These are phyloP conservation scores for Alouatta palliata DNA, from an alignment of 2,113 vertebrate genomes.

Conservation along the genomic window DNA sequence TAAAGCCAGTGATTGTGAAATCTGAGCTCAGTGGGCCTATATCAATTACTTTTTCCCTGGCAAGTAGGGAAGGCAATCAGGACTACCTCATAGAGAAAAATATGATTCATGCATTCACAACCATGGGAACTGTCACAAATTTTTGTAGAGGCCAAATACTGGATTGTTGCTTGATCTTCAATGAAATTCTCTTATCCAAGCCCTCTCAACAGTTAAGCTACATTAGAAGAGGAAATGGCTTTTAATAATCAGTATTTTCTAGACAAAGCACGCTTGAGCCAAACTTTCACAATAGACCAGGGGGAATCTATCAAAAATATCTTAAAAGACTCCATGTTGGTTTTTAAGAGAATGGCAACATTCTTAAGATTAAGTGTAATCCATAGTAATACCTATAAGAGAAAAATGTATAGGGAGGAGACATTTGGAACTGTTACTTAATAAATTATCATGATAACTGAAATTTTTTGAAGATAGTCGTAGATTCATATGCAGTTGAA, in stretches of 20 bases:
- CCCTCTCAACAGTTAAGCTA: background rate
- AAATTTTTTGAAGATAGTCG: background rate
- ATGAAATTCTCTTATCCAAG: background rate
- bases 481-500: background rate
- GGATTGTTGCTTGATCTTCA: background rate
- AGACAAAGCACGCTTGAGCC: background rate
- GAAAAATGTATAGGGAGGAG: background rate
- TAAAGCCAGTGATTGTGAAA: background rate
- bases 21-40: background rate
- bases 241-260: background rate
- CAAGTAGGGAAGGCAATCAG: background rate
- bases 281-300: background rate
- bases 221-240: background rate
- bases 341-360: background rate
- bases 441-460: background rate
- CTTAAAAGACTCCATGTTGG: background rate
- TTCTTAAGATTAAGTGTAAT: background rate
- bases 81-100: background rate
- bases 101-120: background rate
- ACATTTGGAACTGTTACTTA: background rate
- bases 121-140: background rate
- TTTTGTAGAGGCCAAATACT: background rate
- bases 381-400: background rate
- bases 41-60: background rate
- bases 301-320: background rate